Conservation (phyloP, 2,888 invertebrate genomes). For the Molanna angustata region DNA sequence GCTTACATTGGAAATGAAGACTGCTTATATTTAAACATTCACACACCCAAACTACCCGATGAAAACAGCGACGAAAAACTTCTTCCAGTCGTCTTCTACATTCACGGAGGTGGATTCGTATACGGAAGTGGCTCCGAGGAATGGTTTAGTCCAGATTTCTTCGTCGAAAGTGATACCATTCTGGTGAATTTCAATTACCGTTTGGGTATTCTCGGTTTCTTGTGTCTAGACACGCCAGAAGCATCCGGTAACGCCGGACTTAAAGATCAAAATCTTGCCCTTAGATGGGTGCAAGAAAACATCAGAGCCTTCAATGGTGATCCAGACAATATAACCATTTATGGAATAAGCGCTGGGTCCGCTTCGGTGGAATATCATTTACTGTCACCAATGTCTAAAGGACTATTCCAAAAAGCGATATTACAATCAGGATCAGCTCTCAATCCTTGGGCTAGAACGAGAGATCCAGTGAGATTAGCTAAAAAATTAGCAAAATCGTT, state of each 20-base stretch:
- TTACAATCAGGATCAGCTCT: slow-evolving; percentile 48
- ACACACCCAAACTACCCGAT: slow-evolving; percentile 40
- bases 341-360: slow-evolving; percentile 51
- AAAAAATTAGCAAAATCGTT: slow-evolving; percentile 45
- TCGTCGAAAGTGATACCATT: slow-evolving; percentile 46
- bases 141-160: slow-evolving; percentile 48
- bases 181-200: slow-evolving; percentile 54
- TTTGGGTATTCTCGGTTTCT: slow-evolving; percentile 49
- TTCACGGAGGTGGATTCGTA: slow-evolving; percentile 54
- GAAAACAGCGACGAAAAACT: slow-evolving; percentile 36
- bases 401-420: slow-evolving; percentile 47
- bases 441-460: slow-evolving; percentile 46
- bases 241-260: slow-evolving; percentile 52
- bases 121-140: slow-evolving; percentile 47
- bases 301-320: slow-evolving; percentile 47
- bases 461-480: slow-evolving; percentile 40
- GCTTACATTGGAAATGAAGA: slow-evolving; percentile 43
- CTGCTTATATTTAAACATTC: slow-evolving; percentile 50
- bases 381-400: slow-evolving; percentile 46
- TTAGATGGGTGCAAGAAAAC: slow-evolving; percentile 49
- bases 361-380: slow-evolving; percentile 47
- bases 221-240: slow-evolving; percentile 45
- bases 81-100: slow-evolving; percentile 47
- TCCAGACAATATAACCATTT: slow-evolving; percentile 48
- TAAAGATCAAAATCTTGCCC: slow-evolving; percentile 49